phyloP scores from a whole-genome alignment of 2,113 vertebrate genomes.

The Lichenostomus cassidix region DNA sequence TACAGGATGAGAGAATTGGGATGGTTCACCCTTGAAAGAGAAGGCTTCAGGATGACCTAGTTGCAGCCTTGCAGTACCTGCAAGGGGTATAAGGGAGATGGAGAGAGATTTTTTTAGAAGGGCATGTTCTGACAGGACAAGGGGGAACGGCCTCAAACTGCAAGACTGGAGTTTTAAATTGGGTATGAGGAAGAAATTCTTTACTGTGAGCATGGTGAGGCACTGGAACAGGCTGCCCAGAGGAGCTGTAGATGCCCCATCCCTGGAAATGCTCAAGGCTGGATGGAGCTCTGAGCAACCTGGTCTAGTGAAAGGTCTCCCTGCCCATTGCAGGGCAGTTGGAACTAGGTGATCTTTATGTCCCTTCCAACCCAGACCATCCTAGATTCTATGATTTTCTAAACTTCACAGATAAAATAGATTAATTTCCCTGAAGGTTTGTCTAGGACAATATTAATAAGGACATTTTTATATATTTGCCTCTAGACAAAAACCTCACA shows the following conservation, averaged over 20 bases:
- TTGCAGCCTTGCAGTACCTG: neutral
- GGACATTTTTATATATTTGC: neutral
- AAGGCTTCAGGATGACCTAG: neutral
- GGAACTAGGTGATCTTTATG: neutral
- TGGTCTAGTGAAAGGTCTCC: neutral
- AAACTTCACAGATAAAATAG: neutral
- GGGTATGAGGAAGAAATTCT: neutral
- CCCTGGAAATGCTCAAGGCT: neutral
- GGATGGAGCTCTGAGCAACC: neutral
- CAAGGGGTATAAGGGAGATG: neutral
- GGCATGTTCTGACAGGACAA: neutral
- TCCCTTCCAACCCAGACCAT: neutral
- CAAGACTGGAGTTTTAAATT: neutral
- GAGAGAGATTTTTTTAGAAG: neutral
- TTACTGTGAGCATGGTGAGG: neutral
- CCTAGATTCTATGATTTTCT: neutral
- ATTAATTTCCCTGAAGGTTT: neutral
- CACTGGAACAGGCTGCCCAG: neutral
- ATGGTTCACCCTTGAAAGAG: neutral
- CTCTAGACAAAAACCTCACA: neutral
- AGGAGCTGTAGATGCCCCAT: accelerated
- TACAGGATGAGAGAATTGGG: neutral
- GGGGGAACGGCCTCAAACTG: neutral
- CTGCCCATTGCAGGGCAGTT: accelerated
- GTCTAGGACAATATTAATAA: neutral